Evolutionary conservation across 2,888 invertebrate species (phyloP), one percentile per base, ranked within the genome.

Genomic region (Euproctis similis): DNA sequence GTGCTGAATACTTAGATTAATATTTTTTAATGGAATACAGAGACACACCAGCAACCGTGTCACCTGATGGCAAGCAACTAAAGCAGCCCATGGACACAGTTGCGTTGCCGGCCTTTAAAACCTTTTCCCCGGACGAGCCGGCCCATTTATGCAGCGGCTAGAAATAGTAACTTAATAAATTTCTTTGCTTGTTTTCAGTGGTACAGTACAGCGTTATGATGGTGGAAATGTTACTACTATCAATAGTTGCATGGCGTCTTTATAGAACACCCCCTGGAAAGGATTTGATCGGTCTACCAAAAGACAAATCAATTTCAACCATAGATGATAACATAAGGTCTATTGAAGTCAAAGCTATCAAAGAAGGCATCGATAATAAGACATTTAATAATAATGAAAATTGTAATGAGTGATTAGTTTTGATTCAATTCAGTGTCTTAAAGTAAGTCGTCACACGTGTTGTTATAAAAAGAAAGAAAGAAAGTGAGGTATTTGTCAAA

Each of bases 211-310:
- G 85, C 19, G 55, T 89, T 44, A 89, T 90, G 85, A 71, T 91
- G 50, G 58, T 88, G 46, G 91, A 92, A 70, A 91, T 92, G 90
- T 74, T 90, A 30, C 53, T 90, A 27, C 76, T 92, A 21, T 87
- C 88, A 22, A 72, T 86, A 36, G 82, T 88, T 53, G 91, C 91
- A 0, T 85, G 89, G 60, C 71, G 77, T 33, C 58, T 92, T 24
- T 91, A 92, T 72, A 86, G 86, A 33, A 65, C 66, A 21, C 62
- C 73, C 0, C 64, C 72, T 0, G 66, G 59, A 0, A 80, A 78
- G 42, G 42, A 53, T 6, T 29, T 62, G 2, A 65, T 61, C 12
- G 71, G 68, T 37, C 50, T 67, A 0, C 65, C 62, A 12, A 64
- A 30, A 21, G 43, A 39, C 8, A 43, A 58, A 23, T 65, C 73